phyloP scores from a whole-genome alignment of 2,797 vertebrate species.

The Acestrorhynchus altus region DNA sequence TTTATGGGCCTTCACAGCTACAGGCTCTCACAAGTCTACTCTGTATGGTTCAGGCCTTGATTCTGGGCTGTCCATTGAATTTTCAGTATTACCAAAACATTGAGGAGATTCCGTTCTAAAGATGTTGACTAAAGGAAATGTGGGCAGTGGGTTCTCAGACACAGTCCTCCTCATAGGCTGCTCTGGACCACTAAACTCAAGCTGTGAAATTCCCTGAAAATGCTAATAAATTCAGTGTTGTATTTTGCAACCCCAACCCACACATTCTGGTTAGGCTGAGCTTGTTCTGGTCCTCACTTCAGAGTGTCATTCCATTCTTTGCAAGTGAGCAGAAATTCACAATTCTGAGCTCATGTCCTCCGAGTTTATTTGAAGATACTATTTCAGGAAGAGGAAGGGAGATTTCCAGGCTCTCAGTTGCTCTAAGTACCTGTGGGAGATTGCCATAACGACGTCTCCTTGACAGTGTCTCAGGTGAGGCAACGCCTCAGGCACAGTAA shows the following conservation, averaged over 20 bases:
- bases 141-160: background rate
- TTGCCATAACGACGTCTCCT: conserved; percentile 55
- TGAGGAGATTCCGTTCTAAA: background rate
- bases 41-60: background rate
- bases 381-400: conserved; percentile 26
- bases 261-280: conserved; percentile 23
- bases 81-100: conserved; percentile 9
- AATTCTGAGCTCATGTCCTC: conserved; percentile 10
- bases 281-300: conserved; percentile 28
- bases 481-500: conserved; percentile 28
- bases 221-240: conserved; percentile 32
- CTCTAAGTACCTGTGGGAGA: conserved; percentile 35
- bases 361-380: background rate
- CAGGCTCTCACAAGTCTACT: conserved; percentile 26
- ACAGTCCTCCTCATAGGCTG: background rate
- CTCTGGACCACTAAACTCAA: conserved; percentile 2
- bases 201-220: conserved; percentile 15
- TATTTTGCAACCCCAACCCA: conserved; percentile 32
- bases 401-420: conserved; percentile 34
- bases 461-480: conserved; percentile 54
- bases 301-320: conserved; percentile 10
- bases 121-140: conserved; percentile 16
- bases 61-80: conserved; percentile 14
- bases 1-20: conserved; percentile 13
- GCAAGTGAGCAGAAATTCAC: background rate